These are phyloP conservation scores for Probosciger aterrimus DNA, from an alignment of 2,113 vertebrate species.

Conservation along the genomic window DNA sequence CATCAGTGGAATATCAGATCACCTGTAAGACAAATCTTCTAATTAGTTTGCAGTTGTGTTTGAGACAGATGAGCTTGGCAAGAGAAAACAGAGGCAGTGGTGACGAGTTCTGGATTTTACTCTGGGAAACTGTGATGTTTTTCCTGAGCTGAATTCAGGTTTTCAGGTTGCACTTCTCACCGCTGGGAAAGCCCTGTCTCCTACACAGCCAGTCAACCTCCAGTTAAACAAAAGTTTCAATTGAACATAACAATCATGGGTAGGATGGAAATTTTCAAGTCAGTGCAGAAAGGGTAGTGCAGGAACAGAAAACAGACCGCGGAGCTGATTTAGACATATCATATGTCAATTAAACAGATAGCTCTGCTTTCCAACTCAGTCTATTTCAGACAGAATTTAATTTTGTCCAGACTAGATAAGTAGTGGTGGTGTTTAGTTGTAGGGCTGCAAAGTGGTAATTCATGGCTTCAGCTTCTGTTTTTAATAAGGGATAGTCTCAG, in stretches of 20 bases:
- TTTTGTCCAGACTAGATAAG: not conserved
- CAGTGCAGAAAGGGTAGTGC: not conserved
- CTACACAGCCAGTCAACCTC: not conserved
- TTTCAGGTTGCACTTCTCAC: not conserved
- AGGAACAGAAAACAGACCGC: slow-evolving; percentile 33
- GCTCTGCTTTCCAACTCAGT: not conserved
- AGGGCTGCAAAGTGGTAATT: not conserved
- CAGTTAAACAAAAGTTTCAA: not conserved
- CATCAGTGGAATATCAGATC: not conserved
- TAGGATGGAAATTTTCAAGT: slow-evolving; percentile 13
- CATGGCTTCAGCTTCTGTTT: not conserved
- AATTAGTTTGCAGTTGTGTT: not conserved
- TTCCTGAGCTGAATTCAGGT: not conserved
- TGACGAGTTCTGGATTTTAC: not conserved
- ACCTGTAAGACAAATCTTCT: not conserved
- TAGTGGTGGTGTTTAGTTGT: not conserved
- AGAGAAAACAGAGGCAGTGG: not conserved
- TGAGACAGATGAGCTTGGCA: not conserved
- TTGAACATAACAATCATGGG: not conserved
- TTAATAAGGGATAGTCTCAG: not conserved
- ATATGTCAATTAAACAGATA: slow-evolving; percentile 21
- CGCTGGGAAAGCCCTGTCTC: not conserved
- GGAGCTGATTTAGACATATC: not conserved
- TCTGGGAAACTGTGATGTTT: not conserved
- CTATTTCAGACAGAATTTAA: not conserved